Evolutionary conservation across 2,888 invertebrate species (phyloP).

Genomic region (Eupithecia tripunctaria): DNA sequence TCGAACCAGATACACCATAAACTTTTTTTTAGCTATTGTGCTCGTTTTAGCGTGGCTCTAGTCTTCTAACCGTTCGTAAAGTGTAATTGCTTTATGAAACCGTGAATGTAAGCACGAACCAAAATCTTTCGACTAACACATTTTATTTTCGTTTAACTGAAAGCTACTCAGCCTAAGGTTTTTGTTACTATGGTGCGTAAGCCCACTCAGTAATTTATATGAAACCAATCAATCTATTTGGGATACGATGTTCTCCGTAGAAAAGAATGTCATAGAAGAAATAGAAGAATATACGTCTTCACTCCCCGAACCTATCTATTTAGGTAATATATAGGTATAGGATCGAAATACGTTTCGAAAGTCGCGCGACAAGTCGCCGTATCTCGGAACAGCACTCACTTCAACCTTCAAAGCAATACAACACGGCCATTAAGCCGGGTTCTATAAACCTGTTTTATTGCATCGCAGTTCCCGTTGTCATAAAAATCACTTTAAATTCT

Average conservation of each 20-base stretch:
- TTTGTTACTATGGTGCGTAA: too few relatives aligned
- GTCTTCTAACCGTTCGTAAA: background rate
- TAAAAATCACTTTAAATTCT: constrained; percentile 44
- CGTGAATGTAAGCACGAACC: background rate
- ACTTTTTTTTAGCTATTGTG: too few relatives aligned
- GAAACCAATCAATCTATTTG: too few relatives aligned
- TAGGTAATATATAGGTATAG: background rate
- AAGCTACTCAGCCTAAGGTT: too few relatives aligned
- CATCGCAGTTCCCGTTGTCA: constrained; percentile 33
- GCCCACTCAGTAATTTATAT: too few relatives aligned
- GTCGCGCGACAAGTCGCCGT: constrained; percentile 14
- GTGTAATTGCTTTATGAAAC: too few relatives aligned
- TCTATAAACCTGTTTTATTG: constrained; percentile 41
- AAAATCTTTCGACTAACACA: too few relatives aligned
- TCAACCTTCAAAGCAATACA: constrained; percentile 33
- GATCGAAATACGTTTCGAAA: background rate
- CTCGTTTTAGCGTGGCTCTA: background rate
- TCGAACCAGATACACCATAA: too few relatives aligned
- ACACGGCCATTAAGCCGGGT: constrained; percentile 24
- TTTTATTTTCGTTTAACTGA: too few relatives aligned
- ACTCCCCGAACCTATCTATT: background rate
- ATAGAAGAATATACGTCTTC: background rate
- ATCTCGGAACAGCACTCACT: constrained; percentile 10
- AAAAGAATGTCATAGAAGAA: too few relatives aligned
- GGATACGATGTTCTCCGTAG: too few relatives aligned